Conservation (phyloP, 2,888 invertebrate genomes). For the Drosophila eohydei region DNA sequence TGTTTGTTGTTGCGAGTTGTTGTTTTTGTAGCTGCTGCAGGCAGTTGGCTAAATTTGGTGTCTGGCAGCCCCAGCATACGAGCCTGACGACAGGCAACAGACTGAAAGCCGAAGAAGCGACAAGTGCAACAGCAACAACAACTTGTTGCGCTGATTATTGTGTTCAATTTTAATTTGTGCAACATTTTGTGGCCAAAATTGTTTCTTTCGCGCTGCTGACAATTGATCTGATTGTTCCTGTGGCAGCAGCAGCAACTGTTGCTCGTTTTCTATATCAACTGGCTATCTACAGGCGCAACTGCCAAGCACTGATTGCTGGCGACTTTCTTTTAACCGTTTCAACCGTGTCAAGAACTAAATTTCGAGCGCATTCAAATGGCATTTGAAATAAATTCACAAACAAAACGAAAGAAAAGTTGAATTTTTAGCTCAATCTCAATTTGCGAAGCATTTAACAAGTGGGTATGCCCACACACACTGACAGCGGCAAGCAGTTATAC, state of each 20-base stretch:
- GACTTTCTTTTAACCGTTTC: constrained; percentile 75
- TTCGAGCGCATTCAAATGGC: constrained; percentile 35
- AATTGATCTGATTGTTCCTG: constrained; percentile 45
- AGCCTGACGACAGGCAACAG: constrained; percentile 25
- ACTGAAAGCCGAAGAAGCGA: constrained; percentile 13
- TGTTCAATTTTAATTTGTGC: constrained; percentile 78
- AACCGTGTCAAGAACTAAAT: constrained; percentile 63
- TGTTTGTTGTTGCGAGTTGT: neutral
- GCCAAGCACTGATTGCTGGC: constrained; percentile 42
- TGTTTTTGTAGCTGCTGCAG: constrained; percentile 25
- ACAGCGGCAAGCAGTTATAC: constrained; percentile 8
- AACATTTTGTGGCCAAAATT: constrained; percentile 69
- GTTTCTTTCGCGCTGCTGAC: constrained; percentile 33
- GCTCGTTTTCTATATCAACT: constrained; percentile 8
- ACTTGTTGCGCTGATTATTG: constrained; percentile 75
- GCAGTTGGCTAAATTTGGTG: constrained; percentile 30
- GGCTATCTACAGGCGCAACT: constrained; percentile 13
- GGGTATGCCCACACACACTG: constrained; percentile 18
- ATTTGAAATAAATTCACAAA: constrained; percentile 7
- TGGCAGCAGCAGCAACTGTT: constrained; percentile 10
- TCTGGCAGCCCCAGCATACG: constrained; percentile 3
- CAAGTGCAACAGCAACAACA: constrained; percentile 37
- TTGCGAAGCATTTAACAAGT: constrained; percentile 15
- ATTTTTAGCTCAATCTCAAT: neutral
- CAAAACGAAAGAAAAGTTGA: neutral